These are phyloP conservation scores for Apotomis turbidana DNA, from an alignment of 2,888 invertebrate genomes.

Conservation along the genomic window DNA sequence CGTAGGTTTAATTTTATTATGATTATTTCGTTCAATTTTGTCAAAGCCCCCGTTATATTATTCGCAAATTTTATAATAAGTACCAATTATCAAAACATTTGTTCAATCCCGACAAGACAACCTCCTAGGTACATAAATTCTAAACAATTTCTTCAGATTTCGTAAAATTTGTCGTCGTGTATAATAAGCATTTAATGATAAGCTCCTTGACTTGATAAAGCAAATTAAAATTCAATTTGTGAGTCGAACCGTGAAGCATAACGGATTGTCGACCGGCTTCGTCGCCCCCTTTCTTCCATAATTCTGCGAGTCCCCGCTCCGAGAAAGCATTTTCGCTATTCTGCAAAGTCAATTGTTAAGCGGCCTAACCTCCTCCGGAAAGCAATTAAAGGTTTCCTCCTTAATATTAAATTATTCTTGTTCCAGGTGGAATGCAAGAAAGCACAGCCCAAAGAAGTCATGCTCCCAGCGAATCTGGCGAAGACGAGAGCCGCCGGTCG, in stretches of 20 bases:
- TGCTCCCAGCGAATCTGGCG: conserved; percentile 98
- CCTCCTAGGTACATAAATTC: conserved; percentile 50
- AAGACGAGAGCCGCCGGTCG: conserved; percentile 97
- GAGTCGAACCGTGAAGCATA: conserved; percentile 77
- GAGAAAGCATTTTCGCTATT: conserved; percentile 64
- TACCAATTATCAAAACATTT: conserved; percentile 28
- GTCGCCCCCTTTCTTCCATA: conserved; percentile 76
- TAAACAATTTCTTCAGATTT: conserved; percentile 66
- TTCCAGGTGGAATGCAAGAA: conserved; percentile 99
- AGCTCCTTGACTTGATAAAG: conserved; percentile 78
- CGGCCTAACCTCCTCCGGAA: conserved; percentile 30
- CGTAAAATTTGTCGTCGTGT: conserved; percentile 69
- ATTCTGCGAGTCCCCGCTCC: conserved; percentile 72
- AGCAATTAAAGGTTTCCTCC: conserved; percentile 48
- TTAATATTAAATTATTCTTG: conserved; percentile 54
- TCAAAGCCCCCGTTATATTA: not conserved
- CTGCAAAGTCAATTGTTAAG: conserved; percentile 55
- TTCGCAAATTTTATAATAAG: not conserved
- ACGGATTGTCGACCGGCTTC: conserved; percentile 77
- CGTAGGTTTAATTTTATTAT: conserved; percentile 2
- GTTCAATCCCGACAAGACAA: conserved; percentile 49
- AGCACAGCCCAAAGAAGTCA: conserved; percentile 99
- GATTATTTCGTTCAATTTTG: not conserved
- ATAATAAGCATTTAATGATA: conserved; percentile 78
- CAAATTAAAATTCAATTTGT: conserved; percentile 83